Percentiles rank a stretch among this genome's conserved stretches.
These are phyloP conservation scores for Glaucomys volans DNA, from an alignment of 2,113 vertebrate species.

Conservation along the genomic window DNA sequence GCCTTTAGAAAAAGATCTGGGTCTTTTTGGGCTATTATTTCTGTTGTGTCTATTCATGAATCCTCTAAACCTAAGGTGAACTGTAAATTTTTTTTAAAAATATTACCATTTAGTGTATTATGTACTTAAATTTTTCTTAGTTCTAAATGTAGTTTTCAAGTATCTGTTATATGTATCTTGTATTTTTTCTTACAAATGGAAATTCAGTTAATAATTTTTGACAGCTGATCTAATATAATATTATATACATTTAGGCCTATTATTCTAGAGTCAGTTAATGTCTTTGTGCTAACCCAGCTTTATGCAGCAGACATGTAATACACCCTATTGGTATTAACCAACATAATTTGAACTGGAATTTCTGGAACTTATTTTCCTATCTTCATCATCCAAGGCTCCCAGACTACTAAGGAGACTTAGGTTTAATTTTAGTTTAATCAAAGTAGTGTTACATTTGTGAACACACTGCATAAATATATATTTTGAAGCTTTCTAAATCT, in stretches of 20 bases:
- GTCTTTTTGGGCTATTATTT: constrained; percentile 11
- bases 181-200: constrained; percentile 29
- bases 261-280: not conserved
- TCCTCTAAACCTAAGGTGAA: not conserved
- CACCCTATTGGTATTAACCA: not conserved
- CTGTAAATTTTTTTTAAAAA: not conserved
- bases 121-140: constrained; percentile 31
- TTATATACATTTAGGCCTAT: constrained; percentile 1
- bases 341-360: constrained; percentile 65
- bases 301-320: not conserved
- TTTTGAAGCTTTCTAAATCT: constrained; percentile 46
- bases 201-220: constrained; percentile 19
- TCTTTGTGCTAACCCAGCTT: constrained; percentile 21
- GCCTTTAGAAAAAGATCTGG: not conserved
- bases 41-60: not conserved
- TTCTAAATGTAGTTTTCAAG: not conserved
- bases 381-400: not conserved
- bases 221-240: not conserved
- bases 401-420: not conserved
- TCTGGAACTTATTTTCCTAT: constrained; percentile 57
- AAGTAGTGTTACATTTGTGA: constrained; percentile 30
- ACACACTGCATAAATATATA: not conserved
- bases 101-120: not conserved
- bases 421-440: constrained; percentile 50
- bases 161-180: not conserved